phyloP scores from a whole-genome alignment of 1,140 invertebrate species.

The Dryas iulia region DNA sequence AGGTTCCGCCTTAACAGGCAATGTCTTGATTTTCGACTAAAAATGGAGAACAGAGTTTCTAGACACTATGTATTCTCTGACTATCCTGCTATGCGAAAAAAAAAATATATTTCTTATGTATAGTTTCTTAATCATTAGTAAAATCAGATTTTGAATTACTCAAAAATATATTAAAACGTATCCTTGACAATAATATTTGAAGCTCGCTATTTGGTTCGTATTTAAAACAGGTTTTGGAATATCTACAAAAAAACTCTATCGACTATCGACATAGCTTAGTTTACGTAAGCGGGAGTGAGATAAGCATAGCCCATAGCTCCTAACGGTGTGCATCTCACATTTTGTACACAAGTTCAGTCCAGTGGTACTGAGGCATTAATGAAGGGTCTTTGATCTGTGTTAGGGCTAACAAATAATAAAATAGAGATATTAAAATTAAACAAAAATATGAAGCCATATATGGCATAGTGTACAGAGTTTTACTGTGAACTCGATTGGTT shows the following conservation, averaged over 20 bases:
- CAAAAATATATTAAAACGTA: neutral
- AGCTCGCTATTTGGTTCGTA: neutral
- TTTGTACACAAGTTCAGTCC: constrained; percentile 19
- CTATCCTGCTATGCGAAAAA: no score
- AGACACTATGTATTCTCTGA: no score
- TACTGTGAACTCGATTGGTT: no score
- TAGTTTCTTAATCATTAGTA: neutral
- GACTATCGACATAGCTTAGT: neutral
- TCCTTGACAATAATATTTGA: neutral
- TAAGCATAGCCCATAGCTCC: no score
- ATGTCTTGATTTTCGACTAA: no score
- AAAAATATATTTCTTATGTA: no score
- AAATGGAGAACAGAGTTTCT: no score
- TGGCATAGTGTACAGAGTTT: no score
- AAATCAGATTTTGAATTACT: neutral
- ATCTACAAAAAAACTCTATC: neutral
- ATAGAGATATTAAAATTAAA: neutral
- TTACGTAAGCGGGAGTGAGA: constrained; percentile 13
- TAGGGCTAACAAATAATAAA: neutral
- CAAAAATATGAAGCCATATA: no score
- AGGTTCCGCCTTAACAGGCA: no score
- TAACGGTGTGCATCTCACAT: constrained; percentile 19
- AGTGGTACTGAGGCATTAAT: constrained; percentile 42
- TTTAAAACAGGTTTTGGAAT: neutral
- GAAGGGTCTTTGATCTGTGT: constrained; percentile 50